Percentiles rank a stretch among this genome's conserved stretches.
Conservation (phyloP, 2,797 vertebrate genomes). For the Helicolenus hilgendorfi region DNA sequence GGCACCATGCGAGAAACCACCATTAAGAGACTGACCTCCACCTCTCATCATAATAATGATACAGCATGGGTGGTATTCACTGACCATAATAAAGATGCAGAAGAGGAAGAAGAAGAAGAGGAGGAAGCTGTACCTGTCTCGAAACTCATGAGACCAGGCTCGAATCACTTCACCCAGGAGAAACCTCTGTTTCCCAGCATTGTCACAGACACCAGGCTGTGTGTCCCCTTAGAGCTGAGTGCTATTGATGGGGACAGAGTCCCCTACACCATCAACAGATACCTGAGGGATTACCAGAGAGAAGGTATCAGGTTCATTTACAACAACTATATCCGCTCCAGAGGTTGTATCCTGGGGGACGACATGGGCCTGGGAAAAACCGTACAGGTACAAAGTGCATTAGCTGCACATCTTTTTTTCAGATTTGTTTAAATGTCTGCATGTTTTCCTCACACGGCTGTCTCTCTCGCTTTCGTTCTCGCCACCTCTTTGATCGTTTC, state of each 20-base stretch:
- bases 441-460: not conserved
- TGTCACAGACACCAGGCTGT: conserved; percentile 74
- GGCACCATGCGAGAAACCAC: conserved; percentile 85
- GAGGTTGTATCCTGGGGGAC: conserved; percentile 96
- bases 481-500: not conserved
- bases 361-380: conserved; percentile 99
- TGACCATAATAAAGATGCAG: conserved; percentile 18
- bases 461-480: not conserved
- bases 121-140: conserved; percentile 85
- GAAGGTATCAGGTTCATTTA: conserved; percentile 95
- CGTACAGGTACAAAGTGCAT: conserved; percentile 91
- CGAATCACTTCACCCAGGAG: conserved; percentile 80
- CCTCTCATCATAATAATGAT: conserved; percentile 70
- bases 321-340: conserved; percentile 89
- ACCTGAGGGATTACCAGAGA: conserved; percentile 96
- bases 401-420: not conserved
- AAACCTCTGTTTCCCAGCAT: conserved; percentile 93
- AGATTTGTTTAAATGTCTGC: not conserved
- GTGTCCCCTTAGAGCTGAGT: conserved; percentile 88
- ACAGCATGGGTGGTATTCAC: conserved; percentile 87
- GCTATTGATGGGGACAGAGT: conserved; percentile 84
- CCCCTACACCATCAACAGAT: conserved; percentile 97
- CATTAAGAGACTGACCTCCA: conserved; percentile 85
- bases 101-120: conserved; percentile 38
- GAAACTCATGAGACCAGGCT: conserved; percentile 78